Base-by-base conservation (phyloP, 2,888 invertebrate species). In the Aphodius sticticus region DNA sequence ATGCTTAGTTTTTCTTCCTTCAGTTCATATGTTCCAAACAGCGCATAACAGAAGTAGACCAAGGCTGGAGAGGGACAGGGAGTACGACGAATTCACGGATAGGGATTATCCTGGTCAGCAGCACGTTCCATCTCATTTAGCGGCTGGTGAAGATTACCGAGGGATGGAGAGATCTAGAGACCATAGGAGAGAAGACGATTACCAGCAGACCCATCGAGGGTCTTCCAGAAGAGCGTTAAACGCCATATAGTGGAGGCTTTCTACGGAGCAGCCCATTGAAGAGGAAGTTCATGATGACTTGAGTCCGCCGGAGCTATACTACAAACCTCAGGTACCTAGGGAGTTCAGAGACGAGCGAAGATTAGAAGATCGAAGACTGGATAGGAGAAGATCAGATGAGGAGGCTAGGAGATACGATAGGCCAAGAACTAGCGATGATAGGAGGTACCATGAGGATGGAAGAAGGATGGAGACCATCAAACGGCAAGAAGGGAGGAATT, bases 211-310 rank as follows among this genome's bases (percentile, higher is more conserved):
- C 76, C 90, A 90, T 84, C 92, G 93, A 89, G 92, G 92, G 82
- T 91, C 93, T 70, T 93, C 94, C 85, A 91, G 94, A 81, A 92
- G 94, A 86, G 93, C 93, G 85, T 92, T 94, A 86, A 94, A 94
- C 90, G 94, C 94, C 88, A 94, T 95, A 89, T 95, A 94, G 93
- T 91, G 89, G 89, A 89, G 89, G 89, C 89, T 89, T 85, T 88
- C 89, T 87, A 88, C 89, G 89, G 90, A 89, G 84, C 89, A 88
- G 84, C 89, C 89, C 85, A 89, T 89, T 88, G 89, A 88, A 88
- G 89, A 89, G 86, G 89, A 89, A 84, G 84, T 87, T 85, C 88
- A 88, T 84, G 88, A 88, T 86, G 88, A 89, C 78, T 85, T 88
- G 82, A 88, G 87, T 82, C 86, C 88, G 70, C 83, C 85, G 1